A percentile compares a stretch with the other conserved stretches of the same genome.
These are phyloP conservation scores for Miltochrista miniata DNA, from an alignment of 2,888 invertebrate genomes.

Conservation along the genomic window DNA sequence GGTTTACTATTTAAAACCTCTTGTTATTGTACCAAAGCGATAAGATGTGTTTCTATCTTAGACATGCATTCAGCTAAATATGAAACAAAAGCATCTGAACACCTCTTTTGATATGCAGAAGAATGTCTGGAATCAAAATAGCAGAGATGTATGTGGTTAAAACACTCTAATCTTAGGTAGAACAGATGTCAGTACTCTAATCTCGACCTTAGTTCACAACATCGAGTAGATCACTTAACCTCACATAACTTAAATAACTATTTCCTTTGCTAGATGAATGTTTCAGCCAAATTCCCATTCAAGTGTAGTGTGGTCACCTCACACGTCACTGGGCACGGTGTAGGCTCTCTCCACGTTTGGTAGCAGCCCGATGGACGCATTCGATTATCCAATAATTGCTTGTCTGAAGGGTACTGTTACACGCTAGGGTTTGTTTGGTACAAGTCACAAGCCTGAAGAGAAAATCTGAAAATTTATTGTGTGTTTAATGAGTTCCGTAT, in stretches of 20 bases:
- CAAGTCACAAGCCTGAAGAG: background rate
- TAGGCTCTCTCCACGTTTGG: background rate
- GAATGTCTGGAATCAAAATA: too few species aligned
- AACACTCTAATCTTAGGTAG: too few species aligned
- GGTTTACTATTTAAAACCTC: too few species aligned
- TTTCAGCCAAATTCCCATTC: background rate
- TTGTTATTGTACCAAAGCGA: too few species aligned
- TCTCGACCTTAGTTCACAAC: background rate
- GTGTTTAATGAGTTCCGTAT: background rate
- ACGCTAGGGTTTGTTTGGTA: slow-evolving; percentile 17
- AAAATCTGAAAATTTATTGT: background rate
- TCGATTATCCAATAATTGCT: slow-evolving; percentile 50
- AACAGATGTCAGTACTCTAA: background rate
- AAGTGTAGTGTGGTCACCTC: slow-evolving; percentile 6
- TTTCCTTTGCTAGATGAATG: background rate
- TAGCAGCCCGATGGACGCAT: slow-evolving; percentile 36
- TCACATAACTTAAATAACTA: background rate
- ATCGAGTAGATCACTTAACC: background rate
- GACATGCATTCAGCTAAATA: too few species aligned
- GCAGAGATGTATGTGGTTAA: too few species aligned
- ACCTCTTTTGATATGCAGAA: too few species aligned
- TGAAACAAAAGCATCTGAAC: too few species aligned
- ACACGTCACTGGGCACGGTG: slow-evolving; percentile 2
- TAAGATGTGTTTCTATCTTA: too few species aligned
- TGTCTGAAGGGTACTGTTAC: slow-evolving; percentile 41